Evolutionary conservation across 2,113 vertebrate genomes (phyloP).

Genomic region (Protomyctophum bolini): DNA sequence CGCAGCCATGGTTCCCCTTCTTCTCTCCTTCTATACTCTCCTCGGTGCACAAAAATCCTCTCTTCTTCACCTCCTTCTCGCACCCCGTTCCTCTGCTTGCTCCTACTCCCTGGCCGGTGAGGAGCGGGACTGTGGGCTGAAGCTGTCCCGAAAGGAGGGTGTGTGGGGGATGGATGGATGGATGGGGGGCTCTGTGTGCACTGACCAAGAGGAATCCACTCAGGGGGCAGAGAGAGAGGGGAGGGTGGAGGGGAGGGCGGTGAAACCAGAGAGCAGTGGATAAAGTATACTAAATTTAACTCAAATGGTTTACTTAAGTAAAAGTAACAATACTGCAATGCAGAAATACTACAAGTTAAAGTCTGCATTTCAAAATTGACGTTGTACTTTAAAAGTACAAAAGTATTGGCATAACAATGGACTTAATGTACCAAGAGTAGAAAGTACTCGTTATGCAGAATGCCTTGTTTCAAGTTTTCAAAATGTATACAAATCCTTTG

Average conservation of each 20-base stretch:
- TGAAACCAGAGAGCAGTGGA: slow-evolving; percentile 2
- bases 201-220: slow-evolving; percentile 49
- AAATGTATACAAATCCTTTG: no score
- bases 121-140: slow-evolving; percentile 56
- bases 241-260: slow-evolving; percentile 11
- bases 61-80: slow-evolving; percentile 37
- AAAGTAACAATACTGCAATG: no score
- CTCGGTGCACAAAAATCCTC: slow-evolving; percentile 64
- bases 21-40: slow-evolving; percentile 57
- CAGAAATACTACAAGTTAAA: no score
- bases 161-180: slow-evolving; percentile 22
- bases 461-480: no score
- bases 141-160: slow-evolving; percentile 38
- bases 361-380: no score
- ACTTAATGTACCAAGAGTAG: no score
- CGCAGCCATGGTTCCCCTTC: slow-evolving; percentile 79
- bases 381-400: no score
- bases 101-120: slow-evolving; percentile 66
- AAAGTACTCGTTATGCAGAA: no score
- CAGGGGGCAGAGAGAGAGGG: slow-evolving; percentile 42
- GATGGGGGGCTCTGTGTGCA: slow-evolving; percentile 38
- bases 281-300: no score
- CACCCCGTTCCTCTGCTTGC: slow-evolving; percentile 47
- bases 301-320: no score
- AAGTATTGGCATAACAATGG: no score